These are phyloP conservation scores for Parnassius apollo DNA, from an alignment of 2,888 invertebrate genomes.

Conservation along the genomic window DNA sequence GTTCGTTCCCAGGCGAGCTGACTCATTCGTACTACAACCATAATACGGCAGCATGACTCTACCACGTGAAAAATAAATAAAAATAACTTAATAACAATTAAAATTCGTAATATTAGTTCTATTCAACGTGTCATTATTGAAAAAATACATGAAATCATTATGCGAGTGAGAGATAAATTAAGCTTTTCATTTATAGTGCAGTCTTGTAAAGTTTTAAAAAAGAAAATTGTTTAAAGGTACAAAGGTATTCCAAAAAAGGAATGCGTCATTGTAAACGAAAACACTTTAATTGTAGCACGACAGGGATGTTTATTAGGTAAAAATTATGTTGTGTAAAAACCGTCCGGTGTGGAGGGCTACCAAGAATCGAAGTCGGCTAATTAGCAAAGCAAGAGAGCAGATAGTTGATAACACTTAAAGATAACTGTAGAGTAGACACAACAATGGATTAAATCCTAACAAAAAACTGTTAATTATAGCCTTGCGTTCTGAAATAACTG, in stretches of 20 bases:
- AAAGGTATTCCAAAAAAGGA: constrained; percentile 1
- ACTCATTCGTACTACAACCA: too few relatives aligned
- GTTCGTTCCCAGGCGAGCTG: too few relatives aligned
- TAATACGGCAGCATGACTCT: too few relatives aligned
- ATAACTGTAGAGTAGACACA: constrained; percentile 9
- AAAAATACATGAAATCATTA: too few relatives aligned
- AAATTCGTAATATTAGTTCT: too few relatives aligned
- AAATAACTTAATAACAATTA: too few relatives aligned
- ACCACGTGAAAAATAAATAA: too few relatives aligned
- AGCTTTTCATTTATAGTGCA: background rate
- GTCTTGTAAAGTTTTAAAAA: background rate
- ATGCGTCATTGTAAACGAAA: constrained; percentile 12
- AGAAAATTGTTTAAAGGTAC: background rate
- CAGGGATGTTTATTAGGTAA: constrained; percentile 63
- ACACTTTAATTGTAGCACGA: constrained; percentile 45
- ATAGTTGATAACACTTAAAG: constrained; percentile 6
- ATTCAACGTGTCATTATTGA: too few relatives aligned
- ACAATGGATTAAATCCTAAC: background rate
- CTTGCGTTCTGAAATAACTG: too few relatives aligned
- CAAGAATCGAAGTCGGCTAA: constrained; percentile 62
- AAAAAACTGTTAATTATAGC: too few relatives aligned
- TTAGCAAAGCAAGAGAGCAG: constrained; percentile 43
- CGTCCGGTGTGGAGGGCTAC: constrained; percentile 42
- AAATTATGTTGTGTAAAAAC: constrained; percentile 59
- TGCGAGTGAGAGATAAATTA: too few relatives aligned